phyloP scores from a whole-genome alignment of 2,888 invertebrate species.

The Syritta pipiens region DNA sequence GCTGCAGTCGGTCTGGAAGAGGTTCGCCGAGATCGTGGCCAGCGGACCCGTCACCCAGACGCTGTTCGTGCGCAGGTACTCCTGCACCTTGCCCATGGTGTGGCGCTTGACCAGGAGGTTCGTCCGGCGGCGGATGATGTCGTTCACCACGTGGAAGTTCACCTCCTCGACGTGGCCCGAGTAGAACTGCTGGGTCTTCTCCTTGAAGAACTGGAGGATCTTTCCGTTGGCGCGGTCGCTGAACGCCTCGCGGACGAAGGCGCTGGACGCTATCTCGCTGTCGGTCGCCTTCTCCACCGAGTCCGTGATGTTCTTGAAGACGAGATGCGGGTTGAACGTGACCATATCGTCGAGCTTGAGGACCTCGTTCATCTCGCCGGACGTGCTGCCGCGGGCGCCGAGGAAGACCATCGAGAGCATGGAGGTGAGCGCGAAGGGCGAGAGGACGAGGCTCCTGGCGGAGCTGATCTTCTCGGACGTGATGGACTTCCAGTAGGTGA shows the following conservation, averaged over 20 bases:
- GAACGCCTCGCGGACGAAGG: constrained; percentile 90
- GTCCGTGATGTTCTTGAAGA: constrained; percentile 91
- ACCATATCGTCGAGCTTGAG: constrained; percentile 92
- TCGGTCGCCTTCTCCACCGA: constrained; percentile 85
- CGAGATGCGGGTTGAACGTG: constrained; percentile 93
- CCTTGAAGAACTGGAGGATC: constrained; percentile 91
- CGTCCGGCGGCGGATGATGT: constrained; percentile 89
- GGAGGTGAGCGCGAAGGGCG: constrained; percentile 91
- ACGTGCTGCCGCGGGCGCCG: constrained; percentile 91
- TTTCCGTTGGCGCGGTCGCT: constrained; percentile 90
- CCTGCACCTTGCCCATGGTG: constrained; percentile 87
- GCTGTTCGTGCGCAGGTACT: constrained; percentile 87
- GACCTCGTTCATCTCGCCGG: constrained; percentile 94
- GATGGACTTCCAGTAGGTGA: constrained; percentile 89
- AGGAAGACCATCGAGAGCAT: constrained; percentile 94
- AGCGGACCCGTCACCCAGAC: constrained; percentile 87
- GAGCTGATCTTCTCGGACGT: constrained; percentile 85
- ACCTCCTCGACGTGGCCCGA: constrained; percentile 92
- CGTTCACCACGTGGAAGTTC: constrained; percentile 89
- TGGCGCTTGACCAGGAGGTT: constrained; percentile 89
- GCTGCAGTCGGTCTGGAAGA: constrained; percentile 91
- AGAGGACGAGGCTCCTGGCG: constrained; percentile 88
- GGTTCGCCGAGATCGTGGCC: constrained; percentile 89
- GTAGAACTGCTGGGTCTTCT: constrained; percentile 92
- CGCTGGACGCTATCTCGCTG: constrained; percentile 88